Evolutionary conservation across 2,797 vertebrate species (phyloP), one percentile per base, ranked within the genome.

Genomic region (Premnoplex brunnescens): DNA sequence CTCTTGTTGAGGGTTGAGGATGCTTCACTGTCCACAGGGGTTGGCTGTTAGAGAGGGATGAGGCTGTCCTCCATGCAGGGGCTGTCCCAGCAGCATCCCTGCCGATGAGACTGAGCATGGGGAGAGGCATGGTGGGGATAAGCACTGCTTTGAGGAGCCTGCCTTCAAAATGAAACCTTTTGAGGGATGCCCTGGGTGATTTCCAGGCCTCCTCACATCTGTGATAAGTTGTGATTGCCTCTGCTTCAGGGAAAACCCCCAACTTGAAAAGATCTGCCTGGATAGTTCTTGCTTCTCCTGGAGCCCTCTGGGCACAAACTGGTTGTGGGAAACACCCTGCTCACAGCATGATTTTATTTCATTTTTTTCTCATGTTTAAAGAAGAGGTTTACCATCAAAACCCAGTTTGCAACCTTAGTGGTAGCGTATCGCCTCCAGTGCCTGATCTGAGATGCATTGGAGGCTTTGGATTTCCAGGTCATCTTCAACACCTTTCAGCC

Each of bases 251-350:
- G 64, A 89, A 88, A 89, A 41, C 3, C 10, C 60, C 49, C 17
- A 67, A 6, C 76, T 94, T 93, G 85, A 93, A 68, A 96, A 75
- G 79, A 66, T 27, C 30, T 88, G 73, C 62, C 15, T 71, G 67
- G 59, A 49, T 94, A 84, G 51, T 85, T 64, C 44, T 66, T 88
- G 18, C 27, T 48, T 82, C 48, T 73, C 27, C 24, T 49, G 48
- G 22, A 78, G 64, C 76, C 82, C 87, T 87, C 72, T 68, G 46
- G 91, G 95, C 78, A 84, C 62, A 60, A 74, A 46, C 60, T 71
- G 60, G 20, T 77, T 91, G 43, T 91, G 85, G 89, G 93, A 94
- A 95, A 84, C 82, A 72, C 82, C 58, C 28, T 78, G 26, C n/a
- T 89, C 51, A n/a, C 12, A 41, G 24, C 1, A 0, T 36, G 36